Evolutionary conservation across 2,888 invertebrate species (phyloP).

Genomic region (Sinhomidia bicolor): DNA sequence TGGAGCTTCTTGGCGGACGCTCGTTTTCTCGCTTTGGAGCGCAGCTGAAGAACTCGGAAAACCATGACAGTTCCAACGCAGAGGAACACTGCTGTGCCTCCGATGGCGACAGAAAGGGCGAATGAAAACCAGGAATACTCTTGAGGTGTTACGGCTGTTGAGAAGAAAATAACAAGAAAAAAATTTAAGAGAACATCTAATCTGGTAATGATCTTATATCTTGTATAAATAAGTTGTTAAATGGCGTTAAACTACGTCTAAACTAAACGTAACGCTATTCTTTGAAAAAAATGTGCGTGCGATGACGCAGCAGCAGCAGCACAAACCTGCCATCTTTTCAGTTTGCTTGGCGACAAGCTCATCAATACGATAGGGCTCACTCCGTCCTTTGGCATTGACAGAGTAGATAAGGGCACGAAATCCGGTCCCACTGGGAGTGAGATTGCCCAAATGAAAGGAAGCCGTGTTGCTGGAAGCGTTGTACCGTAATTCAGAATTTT

Average conservation of each 20-base stretch:
- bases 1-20: constrained; percentile 76
- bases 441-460: constrained; percentile 80
- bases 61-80: constrained; percentile 79
- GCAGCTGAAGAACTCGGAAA: constrained; percentile 76
- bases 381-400: constrained; percentile 79
- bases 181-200: not conserved
- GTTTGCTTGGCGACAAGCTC: constrained; percentile 79
- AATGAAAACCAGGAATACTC: constrained; percentile 80
- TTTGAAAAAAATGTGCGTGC: not conserved
- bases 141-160: constrained; percentile 76
- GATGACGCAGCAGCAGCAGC: no score
- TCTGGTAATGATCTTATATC: no score
- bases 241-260: no score
- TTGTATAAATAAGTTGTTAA: no score
- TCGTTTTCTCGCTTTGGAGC: constrained; percentile 76
- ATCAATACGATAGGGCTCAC: constrained; percentile 79
- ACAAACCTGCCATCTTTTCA: constrained; percentile 79
- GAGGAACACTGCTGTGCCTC: constrained; percentile 78
- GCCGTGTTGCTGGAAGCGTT: constrained; percentile 79
- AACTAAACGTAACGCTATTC: no score
- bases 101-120: constrained; percentile 79
- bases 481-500: constrained; percentile 78
- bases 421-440: constrained; percentile 79
- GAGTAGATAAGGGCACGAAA: constrained; percentile 79
- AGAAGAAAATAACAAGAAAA: constrained; percentile 1